Evolutionary conservation across 2,797 vertebrate species (phyloP).

Genomic region (Eidolon dupreanum): DNA sequence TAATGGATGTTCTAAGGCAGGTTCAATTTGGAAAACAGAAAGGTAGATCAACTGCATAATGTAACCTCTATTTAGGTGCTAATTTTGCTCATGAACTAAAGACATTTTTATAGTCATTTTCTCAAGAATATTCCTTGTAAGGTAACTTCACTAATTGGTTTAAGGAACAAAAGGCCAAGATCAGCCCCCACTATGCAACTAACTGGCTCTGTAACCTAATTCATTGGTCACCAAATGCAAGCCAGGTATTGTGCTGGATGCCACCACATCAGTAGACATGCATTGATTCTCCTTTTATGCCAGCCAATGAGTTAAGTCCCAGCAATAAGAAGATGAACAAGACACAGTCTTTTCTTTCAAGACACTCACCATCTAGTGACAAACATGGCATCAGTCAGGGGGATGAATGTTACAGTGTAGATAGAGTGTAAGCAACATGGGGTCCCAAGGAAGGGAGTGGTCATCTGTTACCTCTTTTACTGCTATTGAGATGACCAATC

Average conservation of each 20-base stretch:
- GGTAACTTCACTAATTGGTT: background rate
- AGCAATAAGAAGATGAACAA: background rate
- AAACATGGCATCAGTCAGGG: background rate
- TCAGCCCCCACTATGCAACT: background rate
- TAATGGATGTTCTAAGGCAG: background rate
- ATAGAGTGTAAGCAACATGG: accelerated
- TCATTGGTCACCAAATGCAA: background rate
- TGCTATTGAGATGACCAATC: background rate
- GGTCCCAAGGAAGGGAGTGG: background rate
- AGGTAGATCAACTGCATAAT: background rate
- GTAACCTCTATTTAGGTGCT: background rate
- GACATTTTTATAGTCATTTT: constrained; percentile 43
- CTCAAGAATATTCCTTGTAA: constrained; percentile 40
- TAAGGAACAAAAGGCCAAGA: constrained; percentile 26
- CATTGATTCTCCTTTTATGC: background rate
- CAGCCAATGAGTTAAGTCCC: background rate
- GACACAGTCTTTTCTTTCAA: background rate
- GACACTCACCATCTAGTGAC: background rate
- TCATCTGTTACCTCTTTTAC: background rate
- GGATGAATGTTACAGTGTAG: background rate
- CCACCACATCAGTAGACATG: background rate
- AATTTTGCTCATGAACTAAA: constrained; percentile 35
- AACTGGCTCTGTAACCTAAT: background rate
- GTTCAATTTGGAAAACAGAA: constrained; percentile 3
- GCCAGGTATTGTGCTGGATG: background rate